Evolutionary conservation across 1,140 invertebrate genomes (phyloP).

Genomic region (Drosophila gunungcola): DNA sequence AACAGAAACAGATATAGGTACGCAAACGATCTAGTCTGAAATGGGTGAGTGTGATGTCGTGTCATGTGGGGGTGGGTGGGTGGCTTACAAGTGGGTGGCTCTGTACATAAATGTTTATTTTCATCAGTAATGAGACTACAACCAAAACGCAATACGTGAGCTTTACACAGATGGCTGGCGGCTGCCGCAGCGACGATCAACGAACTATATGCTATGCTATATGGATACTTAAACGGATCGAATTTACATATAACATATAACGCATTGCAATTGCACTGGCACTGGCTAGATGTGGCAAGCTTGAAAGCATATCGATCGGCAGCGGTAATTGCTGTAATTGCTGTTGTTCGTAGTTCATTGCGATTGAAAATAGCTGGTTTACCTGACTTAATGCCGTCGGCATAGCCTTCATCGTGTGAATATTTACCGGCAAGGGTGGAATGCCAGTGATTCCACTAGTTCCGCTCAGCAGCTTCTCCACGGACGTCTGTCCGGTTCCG

Average conservation of each 20-base stretch:
- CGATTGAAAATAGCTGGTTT: constrained; percentile 84
- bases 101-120: constrained; percentile 42
- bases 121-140: constrained; percentile 82
- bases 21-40: constrained; percentile 18
- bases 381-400: constrained; percentile 85
- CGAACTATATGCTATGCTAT: constrained; percentile 45
- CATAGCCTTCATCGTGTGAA: constrained; percentile 85
- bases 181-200: constrained; percentile 52
- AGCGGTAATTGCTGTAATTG: constrained; percentile 32
- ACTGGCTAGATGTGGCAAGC: constrained; percentile 31
- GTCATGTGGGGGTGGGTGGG: constrained; percentile 10
- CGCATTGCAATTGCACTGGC: neutral
- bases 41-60: constrained; percentile 34
- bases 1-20: neutral
- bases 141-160: constrained; percentile 65
- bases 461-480: constrained; percentile 82
- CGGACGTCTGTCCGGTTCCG: constrained; percentile 60
- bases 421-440: constrained; percentile 84
- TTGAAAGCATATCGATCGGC: constrained; percentile 34
- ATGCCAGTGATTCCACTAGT: constrained; percentile 84
- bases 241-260: constrained; percentile 23
- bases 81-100: constrained; percentile 3
- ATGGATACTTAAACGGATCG: constrained; percentile 29
- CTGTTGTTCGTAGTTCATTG: constrained; percentile 76
- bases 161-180: constrained; percentile 32